Conservation (phyloP, 2,113 vertebrate genomes). For the Sinocyclocheilus anophthalmus region DNA sequence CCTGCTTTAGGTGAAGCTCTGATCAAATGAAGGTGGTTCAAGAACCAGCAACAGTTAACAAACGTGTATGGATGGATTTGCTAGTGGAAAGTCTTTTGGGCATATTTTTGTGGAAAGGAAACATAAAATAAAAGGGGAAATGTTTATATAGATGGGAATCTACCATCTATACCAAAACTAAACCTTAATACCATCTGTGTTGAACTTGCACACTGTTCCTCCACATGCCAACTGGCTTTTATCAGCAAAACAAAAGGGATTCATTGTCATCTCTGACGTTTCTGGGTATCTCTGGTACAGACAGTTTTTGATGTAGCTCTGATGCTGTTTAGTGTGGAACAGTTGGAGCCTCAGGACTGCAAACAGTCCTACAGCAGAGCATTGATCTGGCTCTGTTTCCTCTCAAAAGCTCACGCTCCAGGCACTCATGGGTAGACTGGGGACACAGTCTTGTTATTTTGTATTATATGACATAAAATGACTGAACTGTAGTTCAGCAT, state of each 20-base stretch:
- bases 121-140: neutral
- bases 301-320: conserved; percentile 6
- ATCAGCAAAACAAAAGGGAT: neutral
- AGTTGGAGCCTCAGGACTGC: conserved; percentile 19
- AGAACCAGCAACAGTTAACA: neutral
- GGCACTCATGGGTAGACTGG: neutral
- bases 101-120: neutral
- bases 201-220: neutral
- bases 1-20: neutral
- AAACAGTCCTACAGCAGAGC: conserved; percentile 26
- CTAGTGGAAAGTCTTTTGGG: neutral
- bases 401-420: conserved; percentile 15
- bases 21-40: neutral
- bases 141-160: neutral
- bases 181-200: neutral
- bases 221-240: neutral
- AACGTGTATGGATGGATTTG: neutral
- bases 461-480: neutral
- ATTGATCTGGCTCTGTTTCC: conserved; percentile 9
- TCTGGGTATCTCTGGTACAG: neutral
- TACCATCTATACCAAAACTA: neutral
- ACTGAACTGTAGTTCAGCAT: neutral
- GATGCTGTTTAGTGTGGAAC: conserved; percentile 22
- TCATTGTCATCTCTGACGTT: neutral
- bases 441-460: neutral